These are phyloP conservation scores for Ranitomeya imitator DNA, from an alignment of 2,113 vertebrate species.

Conservation along the genomic window DNA sequence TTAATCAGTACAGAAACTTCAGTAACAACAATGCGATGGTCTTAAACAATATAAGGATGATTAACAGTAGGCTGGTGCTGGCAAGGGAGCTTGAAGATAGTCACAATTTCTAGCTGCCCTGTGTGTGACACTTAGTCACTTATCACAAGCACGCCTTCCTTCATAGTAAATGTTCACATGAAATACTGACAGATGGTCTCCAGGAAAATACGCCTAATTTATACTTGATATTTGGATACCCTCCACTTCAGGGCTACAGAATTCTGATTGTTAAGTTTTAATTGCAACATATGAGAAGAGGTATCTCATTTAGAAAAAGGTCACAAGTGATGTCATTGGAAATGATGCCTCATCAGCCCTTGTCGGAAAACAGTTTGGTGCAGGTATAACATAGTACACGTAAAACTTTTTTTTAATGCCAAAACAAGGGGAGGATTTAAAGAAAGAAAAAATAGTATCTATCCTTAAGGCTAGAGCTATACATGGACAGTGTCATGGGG, in stretches of 20 bases:
- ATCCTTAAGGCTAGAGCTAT: no score
- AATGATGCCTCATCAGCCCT: neutral
- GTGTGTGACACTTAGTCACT: constrained; percentile 40
- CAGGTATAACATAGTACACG: neutral
- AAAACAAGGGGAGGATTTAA: no score
- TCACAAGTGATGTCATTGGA: neutral
- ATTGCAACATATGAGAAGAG: constrained; percentile 28
- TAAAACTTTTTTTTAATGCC: no score
- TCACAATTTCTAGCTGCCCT: constrained; percentile 29
- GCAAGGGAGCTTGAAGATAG: neutral
- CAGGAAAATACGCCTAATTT: constrained; percentile 51
- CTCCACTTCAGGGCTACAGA: constrained; percentile 25
- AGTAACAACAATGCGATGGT: neutral
- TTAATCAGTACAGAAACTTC: neutral
- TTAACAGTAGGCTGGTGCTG: neutral
- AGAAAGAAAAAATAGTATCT: no score
- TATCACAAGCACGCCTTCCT: constrained; percentile 9
- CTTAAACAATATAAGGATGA: neutral
- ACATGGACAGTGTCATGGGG: no score
- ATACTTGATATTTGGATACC: constrained; percentile 40
- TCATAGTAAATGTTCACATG: constrained; percentile 29
- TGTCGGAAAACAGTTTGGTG: neutral
- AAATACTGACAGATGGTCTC: constrained; percentile 46
- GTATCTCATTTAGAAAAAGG: neutral
- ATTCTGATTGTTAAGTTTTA: constrained; percentile 19